These are phyloP conservation scores for Trachymyrmex septentrionalis DNA, from an alignment of 1,140 invertebrate genomes.

Conservation along the genomic window DNA sequence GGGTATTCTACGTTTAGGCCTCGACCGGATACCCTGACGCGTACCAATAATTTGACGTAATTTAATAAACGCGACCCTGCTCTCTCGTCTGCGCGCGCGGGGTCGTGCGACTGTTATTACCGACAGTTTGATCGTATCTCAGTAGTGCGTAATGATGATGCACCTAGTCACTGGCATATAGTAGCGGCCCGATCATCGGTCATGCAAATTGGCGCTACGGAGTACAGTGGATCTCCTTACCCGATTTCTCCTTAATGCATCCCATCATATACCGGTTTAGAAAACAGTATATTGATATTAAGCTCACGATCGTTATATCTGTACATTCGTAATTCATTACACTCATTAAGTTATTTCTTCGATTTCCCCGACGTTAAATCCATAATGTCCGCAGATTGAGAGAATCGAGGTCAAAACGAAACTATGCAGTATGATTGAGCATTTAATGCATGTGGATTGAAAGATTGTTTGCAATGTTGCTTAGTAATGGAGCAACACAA, in stretches of 20 bases:
- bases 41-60: constrained; percentile 82
- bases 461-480: background rate
- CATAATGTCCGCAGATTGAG: background rate
- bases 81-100: constrained; percentile 71
- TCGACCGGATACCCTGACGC: constrained; percentile 67
- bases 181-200: constrained; percentile 72
- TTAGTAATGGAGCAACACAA: background rate
- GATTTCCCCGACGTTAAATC: background rate
- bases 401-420: background rate
- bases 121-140: constrained; percentile 82
- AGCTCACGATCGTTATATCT: constrained; percentile 43
- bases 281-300: constrained; percentile 49
- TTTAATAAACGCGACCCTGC: constrained; percentile 82
- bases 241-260: background rate
- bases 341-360: constrained; percentile 23
- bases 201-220: constrained; percentile 73
- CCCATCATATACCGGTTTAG: constrained; percentile 47
- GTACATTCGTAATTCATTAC: constrained; percentile 32
- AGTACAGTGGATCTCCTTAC: constrained; percentile 38
- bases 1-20: constrained; percentile 54
- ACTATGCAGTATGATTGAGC: background rate
- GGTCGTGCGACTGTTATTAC: constrained; percentile 80
- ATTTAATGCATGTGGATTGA: background rate
- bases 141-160: constrained; percentile 79
- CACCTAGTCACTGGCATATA: constrained; percentile 69